Conservation (phyloP, 2,888 invertebrate species). For the Clivina fossor region DNA sequence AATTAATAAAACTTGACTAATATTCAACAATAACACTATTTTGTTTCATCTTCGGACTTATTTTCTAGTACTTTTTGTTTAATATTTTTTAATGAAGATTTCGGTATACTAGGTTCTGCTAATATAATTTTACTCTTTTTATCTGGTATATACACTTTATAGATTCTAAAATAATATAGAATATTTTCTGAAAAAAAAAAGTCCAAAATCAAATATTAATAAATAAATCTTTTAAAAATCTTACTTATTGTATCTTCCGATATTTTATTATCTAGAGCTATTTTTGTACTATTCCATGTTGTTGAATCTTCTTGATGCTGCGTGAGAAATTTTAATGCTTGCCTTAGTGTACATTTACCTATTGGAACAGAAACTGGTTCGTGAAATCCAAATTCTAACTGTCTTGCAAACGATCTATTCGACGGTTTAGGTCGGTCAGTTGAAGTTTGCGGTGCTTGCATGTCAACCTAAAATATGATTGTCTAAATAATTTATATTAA, state of each 20-base stretch:
- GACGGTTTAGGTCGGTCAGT: slow-evolving; percentile 61
- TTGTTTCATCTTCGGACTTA: slow-evolving; percentile 7
- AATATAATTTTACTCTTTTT: slow-evolving; percentile 46
- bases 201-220: slow-evolving; percentile 7
- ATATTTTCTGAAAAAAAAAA: slow-evolving; percentile 52
- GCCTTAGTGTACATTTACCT: slow-evolving; percentile 68
- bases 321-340: slow-evolving; percentile 66
- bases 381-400: slow-evolving; percentile 68
- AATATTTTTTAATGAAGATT: background rate
- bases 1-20: slow-evolving; percentile 22
- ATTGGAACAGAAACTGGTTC: slow-evolving; percentile 63
- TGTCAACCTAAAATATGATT: slow-evolving; percentile 29
- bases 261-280: slow-evolving; percentile 71
- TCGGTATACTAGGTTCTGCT: slow-evolving; percentile 48
- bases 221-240: slow-evolving; percentile 39
- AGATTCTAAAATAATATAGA: slow-evolving; percentile 67
- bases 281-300: slow-evolving; percentile 58
- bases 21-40: slow-evolving; percentile 21
- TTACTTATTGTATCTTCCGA: slow-evolving; percentile 63
- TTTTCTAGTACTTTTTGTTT: slow-evolving; percentile 16
- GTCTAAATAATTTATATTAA: slow-evolving; percentile 17
- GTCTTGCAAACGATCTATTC: slow-evolving; percentile 55
- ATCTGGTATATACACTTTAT: slow-evolving; percentile 66
- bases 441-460: slow-evolving; percentile 46
- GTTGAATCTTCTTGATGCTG: slow-evolving; percentile 65